These are phyloP conservation scores for Drepanosiphum platanoidis DNA, from an alignment of 2,888 invertebrate species.

Conservation along the genomic window DNA sequence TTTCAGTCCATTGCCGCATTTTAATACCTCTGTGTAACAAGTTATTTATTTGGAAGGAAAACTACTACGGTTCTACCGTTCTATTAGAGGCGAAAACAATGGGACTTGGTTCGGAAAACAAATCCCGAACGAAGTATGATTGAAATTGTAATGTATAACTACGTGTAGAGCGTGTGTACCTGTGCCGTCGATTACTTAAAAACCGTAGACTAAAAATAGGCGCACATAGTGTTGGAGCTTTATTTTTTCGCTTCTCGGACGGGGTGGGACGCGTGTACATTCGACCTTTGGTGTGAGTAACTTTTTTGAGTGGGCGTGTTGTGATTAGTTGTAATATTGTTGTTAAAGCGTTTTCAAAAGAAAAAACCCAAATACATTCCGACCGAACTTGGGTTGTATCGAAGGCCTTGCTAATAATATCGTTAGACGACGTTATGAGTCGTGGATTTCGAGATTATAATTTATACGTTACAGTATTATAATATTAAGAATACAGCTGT, in stretches of 20 bases:
- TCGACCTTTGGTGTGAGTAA: not conserved
- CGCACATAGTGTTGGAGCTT: not conserved
- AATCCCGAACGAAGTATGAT: not conserved
- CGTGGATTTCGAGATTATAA: no score
- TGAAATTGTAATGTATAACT: not conserved
- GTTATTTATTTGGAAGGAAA: constrained; percentile 14
- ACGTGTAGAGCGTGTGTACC: not conserved
- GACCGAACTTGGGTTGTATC: not conserved
- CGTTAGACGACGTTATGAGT: no score
- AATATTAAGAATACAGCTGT: no score
- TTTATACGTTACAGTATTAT: no score
- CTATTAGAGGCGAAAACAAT: not conserved
- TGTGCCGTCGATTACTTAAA: no score
- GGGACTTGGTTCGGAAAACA: not conserved
- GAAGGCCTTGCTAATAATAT: no score
- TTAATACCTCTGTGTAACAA: no score
- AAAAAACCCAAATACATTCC: not conserved
- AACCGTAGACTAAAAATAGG: no score
- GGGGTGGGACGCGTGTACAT: not conserved
- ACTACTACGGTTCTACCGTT: not conserved
- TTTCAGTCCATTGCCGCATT: not conserved
- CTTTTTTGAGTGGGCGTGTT: not conserved
- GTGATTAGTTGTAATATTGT: no score
- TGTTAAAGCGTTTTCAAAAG: not conserved
- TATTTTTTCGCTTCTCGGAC: not conserved